Conservation (phyloP, 2,888 invertebrate species). For the Sarcophaga carnaria region DNA sequence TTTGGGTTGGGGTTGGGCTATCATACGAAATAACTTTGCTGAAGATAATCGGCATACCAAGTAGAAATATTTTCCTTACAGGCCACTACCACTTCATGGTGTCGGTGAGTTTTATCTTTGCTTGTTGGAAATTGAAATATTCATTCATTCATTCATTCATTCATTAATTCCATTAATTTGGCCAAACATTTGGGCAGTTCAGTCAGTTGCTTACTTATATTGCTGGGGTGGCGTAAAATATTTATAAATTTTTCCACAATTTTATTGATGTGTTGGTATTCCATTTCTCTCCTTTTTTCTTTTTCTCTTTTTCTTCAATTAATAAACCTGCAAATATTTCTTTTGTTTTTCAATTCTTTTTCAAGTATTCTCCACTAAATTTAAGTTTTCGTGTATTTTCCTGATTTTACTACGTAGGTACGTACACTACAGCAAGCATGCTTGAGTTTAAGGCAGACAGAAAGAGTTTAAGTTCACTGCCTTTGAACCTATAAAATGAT, state of each 20-base stretch:
- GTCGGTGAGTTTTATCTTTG: constrained; percentile 30
- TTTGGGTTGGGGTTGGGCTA: constrained; percentile 13
- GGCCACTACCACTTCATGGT: background rate
- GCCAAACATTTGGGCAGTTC: background rate
- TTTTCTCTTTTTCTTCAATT: constrained; percentile 46
- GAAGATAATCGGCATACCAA: constrained; percentile 48
- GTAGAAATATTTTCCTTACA: constrained; percentile 5
- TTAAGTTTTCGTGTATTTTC: too few relatives aligned
- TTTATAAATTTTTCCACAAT: constrained; percentile 48
- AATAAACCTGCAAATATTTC: constrained; percentile 61
- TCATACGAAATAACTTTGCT: constrained; percentile 54
- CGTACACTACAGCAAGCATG: too few relatives aligned
- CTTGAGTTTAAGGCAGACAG: too few relatives aligned
- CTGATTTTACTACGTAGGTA: too few relatives aligned
- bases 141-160: constrained; percentile 23
- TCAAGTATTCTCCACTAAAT: background rate
- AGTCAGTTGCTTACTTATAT: constrained; percentile 5
- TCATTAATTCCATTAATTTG: background rate
- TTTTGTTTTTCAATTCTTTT: constrained; percentile 31
- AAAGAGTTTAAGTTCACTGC: too few relatives aligned
- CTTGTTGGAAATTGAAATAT: constrained; percentile 50
- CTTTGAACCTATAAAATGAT: too few relatives aligned
- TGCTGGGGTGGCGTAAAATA: constrained; percentile 48
- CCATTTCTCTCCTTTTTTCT: background rate
- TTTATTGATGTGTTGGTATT: constrained; percentile 56